Evolutionary conservation across 1,140 invertebrate genomes (phyloP).

Genomic region (Phocides pigmalion): DNA sequence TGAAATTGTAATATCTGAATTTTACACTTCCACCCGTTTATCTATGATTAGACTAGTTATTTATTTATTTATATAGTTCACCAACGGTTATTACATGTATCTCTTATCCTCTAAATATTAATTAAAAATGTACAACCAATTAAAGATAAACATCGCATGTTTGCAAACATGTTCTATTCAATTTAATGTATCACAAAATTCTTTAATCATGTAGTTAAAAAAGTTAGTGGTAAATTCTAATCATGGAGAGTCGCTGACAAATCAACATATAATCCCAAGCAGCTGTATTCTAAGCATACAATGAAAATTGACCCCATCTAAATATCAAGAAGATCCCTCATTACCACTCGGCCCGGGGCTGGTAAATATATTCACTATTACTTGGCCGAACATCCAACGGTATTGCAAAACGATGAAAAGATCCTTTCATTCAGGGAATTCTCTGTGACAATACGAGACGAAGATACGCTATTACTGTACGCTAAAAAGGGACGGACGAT

Average conservation of each 20-base stretch:
- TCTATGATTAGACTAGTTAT: too few species aligned
- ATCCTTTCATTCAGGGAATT: slow-evolving; percentile 78
- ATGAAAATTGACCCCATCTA: slow-evolving; percentile 34
- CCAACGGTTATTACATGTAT: too few species aligned
- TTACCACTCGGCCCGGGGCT: slow-evolving; percentile 32
- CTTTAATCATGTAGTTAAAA: too few species aligned
- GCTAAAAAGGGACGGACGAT: slow-evolving; percentile 46
- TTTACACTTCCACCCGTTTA: too few species aligned
- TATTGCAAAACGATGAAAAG: slow-evolving; percentile 74
- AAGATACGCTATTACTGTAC: slow-evolving; percentile 36
- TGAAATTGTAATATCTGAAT: too few species aligned
- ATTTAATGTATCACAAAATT: too few species aligned
- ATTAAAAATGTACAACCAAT: too few species aligned
- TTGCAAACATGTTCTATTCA: too few species aligned
- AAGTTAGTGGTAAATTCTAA: neutral
- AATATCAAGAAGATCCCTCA: slow-evolving; percentile 32
- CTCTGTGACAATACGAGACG: slow-evolving; percentile 50
- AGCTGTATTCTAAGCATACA: neutral
- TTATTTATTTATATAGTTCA: too few species aligned
- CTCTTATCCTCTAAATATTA: too few species aligned
- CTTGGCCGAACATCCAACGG: slow-evolving; percentile 64
- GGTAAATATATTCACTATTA: slow-evolving; percentile 74
- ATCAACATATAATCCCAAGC: neutral
- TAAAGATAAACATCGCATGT: too few species aligned
- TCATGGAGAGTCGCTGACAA: neutral